Base-by-base conservation (phyloP, 2,797 vertebrate genomes). In the Muscicapa comitata region DNA sequence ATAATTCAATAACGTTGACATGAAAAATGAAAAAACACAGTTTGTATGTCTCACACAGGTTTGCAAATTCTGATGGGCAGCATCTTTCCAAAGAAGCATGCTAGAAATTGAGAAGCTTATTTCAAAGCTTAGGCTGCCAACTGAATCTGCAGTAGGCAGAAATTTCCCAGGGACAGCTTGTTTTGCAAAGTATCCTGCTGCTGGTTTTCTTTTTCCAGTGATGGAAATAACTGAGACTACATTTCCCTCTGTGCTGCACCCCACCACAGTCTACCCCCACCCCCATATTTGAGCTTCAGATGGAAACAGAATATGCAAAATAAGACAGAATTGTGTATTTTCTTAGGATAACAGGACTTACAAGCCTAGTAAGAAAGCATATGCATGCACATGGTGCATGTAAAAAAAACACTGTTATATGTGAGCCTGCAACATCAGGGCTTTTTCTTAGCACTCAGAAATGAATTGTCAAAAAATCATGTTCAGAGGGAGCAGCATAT, bases 81-180 rank as follows among this genome's bases (percentile, higher is more conserved):
- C 38, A 77, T 61, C 73, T 93, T 93, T 90, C 73, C n/a, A 51
- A 54, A 70, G 75, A 80, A 43, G 13, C 62, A 25, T 53, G 63
- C 43, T 87, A 61, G 66, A 91, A 86, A 66, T 35, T 21, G 65
- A 91, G 66, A 72, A 42, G 50, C 25, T 86, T 83, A 54, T 77
- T 86, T 86, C 25, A 77, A 83, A 94, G 65, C 61, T 94, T 86
- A 78, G 62, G 12, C 82, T 92, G 71, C 90, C 72, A 90, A 26
- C 24, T 81, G 47, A 80, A 61, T 78, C 47, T 81, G 50, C 51
- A 86, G 66, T 65, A 91, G 79, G 66, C 91, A 91, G 58, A 68
- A 90, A 72, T 91, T 94, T 96, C 87, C 72, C 73, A 88, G 43
- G 79, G 88, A 90, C 90, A 91, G 62, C 57, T 89, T 94, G 78